A percentile compares a stretch with the other conserved stretches of the same genome.
Conservation (phyloP, 1,140 invertebrate species). For the Zaprionus capensis region DNA sequence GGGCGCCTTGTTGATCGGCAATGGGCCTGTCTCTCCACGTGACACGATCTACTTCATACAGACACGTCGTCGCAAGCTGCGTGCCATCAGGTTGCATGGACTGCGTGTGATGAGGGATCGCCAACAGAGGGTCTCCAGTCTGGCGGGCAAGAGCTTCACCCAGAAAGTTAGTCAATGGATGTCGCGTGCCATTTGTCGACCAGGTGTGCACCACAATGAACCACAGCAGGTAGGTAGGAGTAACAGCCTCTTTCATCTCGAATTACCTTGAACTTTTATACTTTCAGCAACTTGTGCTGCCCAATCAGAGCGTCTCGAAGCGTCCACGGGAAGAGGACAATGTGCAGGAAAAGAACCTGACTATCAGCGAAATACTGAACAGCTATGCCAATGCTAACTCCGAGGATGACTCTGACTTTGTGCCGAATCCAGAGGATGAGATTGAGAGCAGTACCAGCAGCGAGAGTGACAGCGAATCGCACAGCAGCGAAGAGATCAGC, state of each 20-base stretch:
- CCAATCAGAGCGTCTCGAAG: conserved; percentile 43
- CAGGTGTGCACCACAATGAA: conserved; percentile 48
- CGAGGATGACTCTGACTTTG: conserved; percentile 77
- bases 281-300: conserved; percentile 10
- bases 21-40: conserved; percentile 62
- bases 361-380: conserved; percentile 65
- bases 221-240: conserved; percentile 29
- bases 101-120: conserved; percentile 55
- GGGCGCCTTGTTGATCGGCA: conserved; percentile 70
- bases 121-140: conserved; percentile 39
- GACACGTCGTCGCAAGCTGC: conserved; percentile 71
- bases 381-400: conserved; percentile 78
- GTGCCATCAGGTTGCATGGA: conserved; percentile 71
- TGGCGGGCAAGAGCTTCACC: conserved; percentile 30
- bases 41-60: conserved; percentile 79
- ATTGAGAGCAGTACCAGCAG: conserved; percentile 26
- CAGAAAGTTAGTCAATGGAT: conserved; percentile 59
- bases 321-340: conserved; percentile 59
- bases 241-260: rapidly evolving
- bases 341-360: conserved; percentile 52
- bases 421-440: conserved; percentile 58
- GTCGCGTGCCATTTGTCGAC: conserved; percentile 66
- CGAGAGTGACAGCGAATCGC: conserved; percentile 29
- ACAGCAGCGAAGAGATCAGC: conserved; percentile 49
- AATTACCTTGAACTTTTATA: neutral